These are phyloP conservation scores for Cynaeus angustus DNA, from an alignment of 2,888 invertebrate genomes.

Conservation along the genomic window DNA sequence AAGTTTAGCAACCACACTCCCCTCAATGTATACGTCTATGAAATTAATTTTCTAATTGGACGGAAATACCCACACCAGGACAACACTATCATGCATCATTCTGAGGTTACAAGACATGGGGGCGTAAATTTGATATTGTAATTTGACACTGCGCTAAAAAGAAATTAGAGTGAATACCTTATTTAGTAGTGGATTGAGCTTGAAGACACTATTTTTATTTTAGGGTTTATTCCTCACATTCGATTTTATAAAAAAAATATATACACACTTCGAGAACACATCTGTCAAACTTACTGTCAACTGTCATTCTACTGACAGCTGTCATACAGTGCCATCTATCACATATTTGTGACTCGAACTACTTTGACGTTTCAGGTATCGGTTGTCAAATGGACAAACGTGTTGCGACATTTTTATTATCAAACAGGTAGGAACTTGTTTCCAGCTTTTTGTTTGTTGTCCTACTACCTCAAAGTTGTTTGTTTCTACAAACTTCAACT, in stretches of 20 bases:
- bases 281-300: neutral
- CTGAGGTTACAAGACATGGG: no score
- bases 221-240: neutral
- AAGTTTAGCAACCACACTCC: slow-evolving; percentile 52
- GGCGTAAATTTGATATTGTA: no score
- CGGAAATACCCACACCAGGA: slow-evolving; percentile 23
- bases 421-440: slow-evolving; percentile 7
- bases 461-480: neutral
- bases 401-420: slow-evolving; percentile 7
- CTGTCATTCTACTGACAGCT: neutral
- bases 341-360: no score
- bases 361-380: neutral
- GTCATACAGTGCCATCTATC: neutral
- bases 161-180: no score
- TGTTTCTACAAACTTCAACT: neutral
- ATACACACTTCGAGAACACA: neutral
- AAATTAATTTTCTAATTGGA: slow-evolving; percentile 30
- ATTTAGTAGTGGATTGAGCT: no score
- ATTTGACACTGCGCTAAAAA: no score
- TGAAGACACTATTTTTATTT: neutral
- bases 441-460: no score
- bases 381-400: neutral
- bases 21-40: slow-evolving; percentile 19
- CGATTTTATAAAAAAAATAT: neutral
- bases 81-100: no score